A percentile compares a stretch with the other conserved stretches of the same genome.
These are phyloP conservation scores for Apodemus speciosus DNA, from an alignment of 2,113 vertebrate species.

Conservation along the genomic window DNA sequence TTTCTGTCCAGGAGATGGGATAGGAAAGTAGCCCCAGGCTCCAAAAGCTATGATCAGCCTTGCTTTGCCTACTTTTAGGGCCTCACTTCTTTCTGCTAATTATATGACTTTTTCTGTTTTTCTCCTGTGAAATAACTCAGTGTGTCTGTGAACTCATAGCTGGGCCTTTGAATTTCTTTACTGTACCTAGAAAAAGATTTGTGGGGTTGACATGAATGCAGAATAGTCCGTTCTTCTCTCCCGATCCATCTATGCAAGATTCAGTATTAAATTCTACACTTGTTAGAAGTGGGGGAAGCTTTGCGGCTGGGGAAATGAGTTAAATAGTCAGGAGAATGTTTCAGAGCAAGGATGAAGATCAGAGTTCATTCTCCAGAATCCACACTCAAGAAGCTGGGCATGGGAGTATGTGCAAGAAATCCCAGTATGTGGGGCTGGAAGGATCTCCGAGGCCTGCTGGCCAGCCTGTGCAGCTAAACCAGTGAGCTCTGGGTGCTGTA, in stretches of 20 bases:
- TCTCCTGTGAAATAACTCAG: conserved; percentile 14
- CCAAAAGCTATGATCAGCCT: neutral
- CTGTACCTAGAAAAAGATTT: neutral
- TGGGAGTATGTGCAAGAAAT: neutral
- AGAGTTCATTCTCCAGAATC: neutral
- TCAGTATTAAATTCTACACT: conserved; percentile 1
- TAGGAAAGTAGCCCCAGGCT: conserved; percentile 19
- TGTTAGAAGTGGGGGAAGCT: neutral
- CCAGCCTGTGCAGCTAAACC: neutral
- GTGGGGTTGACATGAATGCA: neutral
- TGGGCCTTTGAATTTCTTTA: conserved; percentile 42
- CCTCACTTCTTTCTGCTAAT: conserved; percentile 3
- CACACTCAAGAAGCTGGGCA: neutral
- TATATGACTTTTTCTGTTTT: neutral
- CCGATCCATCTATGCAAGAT: neutral
- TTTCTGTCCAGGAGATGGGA: neutral
- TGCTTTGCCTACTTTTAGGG: neutral
- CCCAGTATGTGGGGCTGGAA: no score
- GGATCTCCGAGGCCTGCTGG: neutral
- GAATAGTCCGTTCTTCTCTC: neutral
- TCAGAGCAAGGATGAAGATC: neutral
- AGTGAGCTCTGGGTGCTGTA: no score
- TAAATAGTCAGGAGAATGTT: neutral
- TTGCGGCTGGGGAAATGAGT: neutral
- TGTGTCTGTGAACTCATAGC: neutral